A percentile compares a stretch with the other conserved stretches of the same genome.
phyloP scores from a whole-genome alignment of 1,140 invertebrate species.

The Pomacea maculata region DNA sequence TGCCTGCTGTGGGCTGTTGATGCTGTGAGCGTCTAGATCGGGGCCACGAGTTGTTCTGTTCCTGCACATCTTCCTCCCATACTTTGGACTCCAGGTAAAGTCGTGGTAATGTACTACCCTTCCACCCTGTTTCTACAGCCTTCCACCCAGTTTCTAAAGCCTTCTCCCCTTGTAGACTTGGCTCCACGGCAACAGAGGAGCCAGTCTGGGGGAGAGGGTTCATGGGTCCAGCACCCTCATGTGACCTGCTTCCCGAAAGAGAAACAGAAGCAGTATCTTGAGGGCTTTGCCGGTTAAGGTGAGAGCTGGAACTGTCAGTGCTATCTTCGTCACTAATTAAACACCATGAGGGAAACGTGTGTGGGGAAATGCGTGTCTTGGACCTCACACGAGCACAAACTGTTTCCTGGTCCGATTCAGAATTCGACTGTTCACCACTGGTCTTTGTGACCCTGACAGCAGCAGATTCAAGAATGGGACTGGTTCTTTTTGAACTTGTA shows the following conservation, averaged over 20 bases:
- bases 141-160: not conserved
- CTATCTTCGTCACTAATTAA: constrained; percentile 49
- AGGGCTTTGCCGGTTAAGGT: not conserved
- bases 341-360: constrained; percentile 45
- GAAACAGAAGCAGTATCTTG: constrained; percentile 11
- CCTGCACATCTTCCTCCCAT: constrained; percentile 25
- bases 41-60: constrained; percentile 54
- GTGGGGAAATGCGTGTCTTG: constrained; percentile 44
- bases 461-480: constrained; percentile 6
- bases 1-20: constrained; percentile 35
- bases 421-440: constrained; percentile 43
- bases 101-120: constrained; percentile 24
- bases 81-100: constrained; percentile 23
- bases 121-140: constrained; percentile 1
- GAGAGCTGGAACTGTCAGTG: constrained; percentile 13
- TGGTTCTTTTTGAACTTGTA: not conserved
- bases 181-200: not conserved
- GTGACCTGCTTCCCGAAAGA: constrained; percentile 12
- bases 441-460: constrained; percentile 23
- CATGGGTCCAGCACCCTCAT: not conserved
- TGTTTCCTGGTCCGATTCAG: constrained; percentile 56
- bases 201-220: not conserved
- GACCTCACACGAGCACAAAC: constrained; percentile 46
- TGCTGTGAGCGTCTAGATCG: constrained; percentile 33
- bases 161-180: constrained; percentile 2